Base-by-base conservation (phyloP, 2,888 invertebrate genomes). In the Plemyria rubiginata region DNA sequence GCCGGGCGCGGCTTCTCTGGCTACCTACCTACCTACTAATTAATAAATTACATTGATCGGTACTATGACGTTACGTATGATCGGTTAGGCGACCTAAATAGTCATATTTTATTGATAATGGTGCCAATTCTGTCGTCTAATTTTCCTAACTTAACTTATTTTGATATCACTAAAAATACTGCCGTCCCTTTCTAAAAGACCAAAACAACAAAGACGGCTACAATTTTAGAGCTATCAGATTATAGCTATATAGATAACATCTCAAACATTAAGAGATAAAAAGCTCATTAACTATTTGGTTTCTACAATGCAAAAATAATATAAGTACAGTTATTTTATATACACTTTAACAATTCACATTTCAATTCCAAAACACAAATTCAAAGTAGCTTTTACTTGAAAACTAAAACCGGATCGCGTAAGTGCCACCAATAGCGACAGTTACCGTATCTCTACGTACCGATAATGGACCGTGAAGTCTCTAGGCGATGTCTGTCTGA, bases 1-100 rank as follows among this genome's bases (percentile, higher is more conserved):
- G 88, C 81, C 85, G 82, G 88, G 87, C 79, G 88, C 84, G 86
- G 85, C 86, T 54, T 65, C 56, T 73, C 78, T 82, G 80, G 80
- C 83, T 87, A 11, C n/a, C n/a, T n/a, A n/a, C n/a, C n/a, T n/a
- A n/a, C n/a, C n/a, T 38, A 81, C 84, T 90, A 91, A 91, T 91
- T 91, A 92, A 92, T 91, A 89, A 90, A 88, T 83, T 90, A 91
- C 90, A 91, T 91, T 83, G 90, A 91, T 88, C 84, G 79, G 71
- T 48, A 54, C 15, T 40, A 22, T 52, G 22, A 49, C 11, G 15
- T 54, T 54, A 32, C 22, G 5, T 43, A 28, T 28, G 36, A 52
- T 45, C 15, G 28, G 52, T 11, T 38, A 4, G 32, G 32, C 5
- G 6, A 32, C 32, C 5, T 32, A 32, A 32, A 32, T 32, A 32